Evolutionary conservation across 2,797 vertebrate species (phyloP), one percentile per base, ranked within the genome.

Genomic region (Centroberyx gerrardi): DNA sequence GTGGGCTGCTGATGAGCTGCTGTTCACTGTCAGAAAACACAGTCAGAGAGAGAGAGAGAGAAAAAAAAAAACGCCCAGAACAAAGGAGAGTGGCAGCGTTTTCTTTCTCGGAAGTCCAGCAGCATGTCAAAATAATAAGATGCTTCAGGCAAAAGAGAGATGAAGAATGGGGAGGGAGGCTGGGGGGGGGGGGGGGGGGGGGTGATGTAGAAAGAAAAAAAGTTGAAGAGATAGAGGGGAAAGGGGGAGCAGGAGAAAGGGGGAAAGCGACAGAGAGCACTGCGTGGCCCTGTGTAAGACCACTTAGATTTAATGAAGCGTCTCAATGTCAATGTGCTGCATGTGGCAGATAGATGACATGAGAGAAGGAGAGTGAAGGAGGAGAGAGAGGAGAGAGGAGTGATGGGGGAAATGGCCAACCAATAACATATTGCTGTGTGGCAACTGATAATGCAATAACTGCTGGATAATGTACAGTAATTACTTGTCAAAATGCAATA

Each of bases 241-340:
- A 28, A 28, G 53, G 29, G 33, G 17, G 29, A 15, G 29, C 8
- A 55, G 73, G 17, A 62, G 42, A 61, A 56, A 68, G 68, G 33
- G 18, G 8, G 13, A 63, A 5, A 13, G 36, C 28, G 33, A 56
- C 28, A 12, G 51, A 46, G 5, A 46, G 52, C 4, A 2, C 13
- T 15, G 22, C 38, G 38, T 27, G 64, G 22, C 38, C 46, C n/a
- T 6, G 49, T 53, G 6, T 9, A 0, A 62, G 56, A 62, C 54
- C 31, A 71, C 62, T 73, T 62, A 42, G 66, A 66, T 85, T 85
- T 83, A 85, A 86, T 86, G 68, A 81, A 76, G 74, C 55, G 63
- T 60, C 62, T 68, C 40, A 36, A 68, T 68, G 66, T 68, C 40
- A 36, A 68, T 68, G 66, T 48, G 65, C 40, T 58, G 42, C 40